Base-by-base conservation (phyloP, 2,888 invertebrate genomes). In the Parasteatoda lunata region DNA sequence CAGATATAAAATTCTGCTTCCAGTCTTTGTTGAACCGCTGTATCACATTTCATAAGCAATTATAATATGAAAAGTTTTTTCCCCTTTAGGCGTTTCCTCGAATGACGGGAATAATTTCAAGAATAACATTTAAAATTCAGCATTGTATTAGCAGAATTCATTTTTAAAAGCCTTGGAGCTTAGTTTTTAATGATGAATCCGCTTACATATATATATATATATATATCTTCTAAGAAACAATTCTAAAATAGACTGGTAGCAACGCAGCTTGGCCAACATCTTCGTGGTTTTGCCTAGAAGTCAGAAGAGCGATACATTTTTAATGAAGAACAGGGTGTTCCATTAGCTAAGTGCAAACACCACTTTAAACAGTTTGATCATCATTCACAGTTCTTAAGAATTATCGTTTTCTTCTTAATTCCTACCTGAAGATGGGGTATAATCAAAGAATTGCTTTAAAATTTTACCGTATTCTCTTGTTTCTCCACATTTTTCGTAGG, bases 301-400 rank as follows among this genome's bases (percentile, higher is more conserved):
- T 81, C 76, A 76, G 64, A 76, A 70, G 69, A 82, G 70, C 52
- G 76, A 84, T 84, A 77, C 77, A 84, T 84, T 84, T 84, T 84
- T 84, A 84, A 84, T 84, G 83, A 77, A 77, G 59, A 84, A 51
- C 59, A 52, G 71, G 83, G 70, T 64, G 65, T 76, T 84, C 65
- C 83, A 84, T 84, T 84, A 84, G 83, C 83, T 77, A 84, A 84
- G 83, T 77, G 83, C 77, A 77, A 84, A 84, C 83, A 84, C 77
- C 77, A 71, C 77, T 84, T 84, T 54, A 69, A 81, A 75, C 48
- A 81, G 81, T 75, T 75, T 81, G 77, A 84, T 84, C 71, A 75
- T 70, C 77, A 70, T 77, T 66, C 73, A 71, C 66, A 66, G 66
- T 80, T 73, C 73, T 47, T 52, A 13, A 71, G 66, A 59, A 70